Base-by-base conservation (phyloP, 2,113 vertebrate genomes). In the Nesoenas mayeri region DNA sequence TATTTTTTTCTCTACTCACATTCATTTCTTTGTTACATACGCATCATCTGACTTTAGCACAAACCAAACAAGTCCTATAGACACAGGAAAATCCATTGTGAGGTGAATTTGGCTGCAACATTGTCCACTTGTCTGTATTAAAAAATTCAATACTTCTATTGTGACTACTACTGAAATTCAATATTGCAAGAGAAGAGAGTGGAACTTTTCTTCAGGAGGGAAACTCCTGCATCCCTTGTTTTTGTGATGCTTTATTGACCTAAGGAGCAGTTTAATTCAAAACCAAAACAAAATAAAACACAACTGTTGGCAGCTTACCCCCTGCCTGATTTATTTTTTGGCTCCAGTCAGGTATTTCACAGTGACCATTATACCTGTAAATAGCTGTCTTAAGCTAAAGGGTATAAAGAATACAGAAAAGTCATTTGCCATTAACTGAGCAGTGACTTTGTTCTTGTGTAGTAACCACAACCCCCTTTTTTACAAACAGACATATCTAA, bases 81-180 rank as follows among this genome's bases (percentile, higher is more conserved):
- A 11, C 31, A 57, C 60, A 47, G 32, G 64, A 20, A 85, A 74
- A 57, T 42, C 31, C 56, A 25, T 6, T 12, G 17, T 20, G 60
- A 79, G 28, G 78, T 32, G 15, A 64, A 73, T 21, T 44, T 38
- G 32, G 7, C 9, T 24, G 54, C 48, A 75, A 78, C 20, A 51
- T 15, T 58, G 53, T 75, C 85, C n/a, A 24, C 21, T 84, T 83
- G 60, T 88, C 83, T 66, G 67, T 28, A 42, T 34, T 57, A 60
- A 71, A 85, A 15, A 64, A 40, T 36, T 20, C 71, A 85, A 91
- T 34, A 56, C 47, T 73, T 34, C 44, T 28, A 53, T 54, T 95
- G 65, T 93, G 90, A 96, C 85, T 64, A 78, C 89, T 95, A 67
- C 85, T 94, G 84, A 82, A 72, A 89, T 70, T 64, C 89, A 72